Evolutionary conservation across 2,888 invertebrate species (phyloP).

Genomic region (Physocephala rufipes): DNA sequence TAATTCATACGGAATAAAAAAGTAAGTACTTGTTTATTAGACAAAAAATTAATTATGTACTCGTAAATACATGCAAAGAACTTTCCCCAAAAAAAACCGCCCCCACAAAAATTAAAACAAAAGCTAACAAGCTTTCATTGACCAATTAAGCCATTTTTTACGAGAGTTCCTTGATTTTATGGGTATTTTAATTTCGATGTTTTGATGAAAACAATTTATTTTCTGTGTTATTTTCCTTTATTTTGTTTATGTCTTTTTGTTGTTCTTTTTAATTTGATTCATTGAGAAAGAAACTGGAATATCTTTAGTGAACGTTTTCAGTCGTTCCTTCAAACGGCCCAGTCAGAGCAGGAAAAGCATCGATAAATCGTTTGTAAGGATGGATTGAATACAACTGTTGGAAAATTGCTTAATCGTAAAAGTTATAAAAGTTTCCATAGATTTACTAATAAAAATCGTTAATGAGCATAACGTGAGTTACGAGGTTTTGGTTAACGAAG

Average conservation of each 20-base stretch:
- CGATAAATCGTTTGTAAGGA: background rate
- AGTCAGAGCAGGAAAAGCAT: too few species aligned
- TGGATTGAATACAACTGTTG: background rate
- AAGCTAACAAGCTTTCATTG: constrained; percentile 13
- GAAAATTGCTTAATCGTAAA: constrained; percentile 20
- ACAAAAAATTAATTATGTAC: background rate
- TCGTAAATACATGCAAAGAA: too few species aligned
- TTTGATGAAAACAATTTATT: background rate
- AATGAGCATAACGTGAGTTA: background rate
- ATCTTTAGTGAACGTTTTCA: background rate
- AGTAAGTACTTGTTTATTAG: background rate
- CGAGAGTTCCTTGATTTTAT: constrained; percentile 12
- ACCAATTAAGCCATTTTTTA: constrained; percentile 3
- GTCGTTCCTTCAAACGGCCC: too few species aligned
- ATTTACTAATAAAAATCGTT: constrained; percentile 1
- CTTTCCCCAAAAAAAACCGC: too few species aligned
- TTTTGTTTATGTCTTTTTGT: too few species aligned
- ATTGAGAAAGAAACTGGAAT: background rate
- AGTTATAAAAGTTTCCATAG: background rate
- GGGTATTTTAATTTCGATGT: background rate
- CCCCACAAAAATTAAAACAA: background rate
- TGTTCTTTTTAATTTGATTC: background rate
- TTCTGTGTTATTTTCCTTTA: too few species aligned
- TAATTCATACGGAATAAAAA: background rate
- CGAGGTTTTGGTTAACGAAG: background rate